Base-by-base conservation (phyloP, 2,888 invertebrate species). In the Julus scanicus region DNA sequence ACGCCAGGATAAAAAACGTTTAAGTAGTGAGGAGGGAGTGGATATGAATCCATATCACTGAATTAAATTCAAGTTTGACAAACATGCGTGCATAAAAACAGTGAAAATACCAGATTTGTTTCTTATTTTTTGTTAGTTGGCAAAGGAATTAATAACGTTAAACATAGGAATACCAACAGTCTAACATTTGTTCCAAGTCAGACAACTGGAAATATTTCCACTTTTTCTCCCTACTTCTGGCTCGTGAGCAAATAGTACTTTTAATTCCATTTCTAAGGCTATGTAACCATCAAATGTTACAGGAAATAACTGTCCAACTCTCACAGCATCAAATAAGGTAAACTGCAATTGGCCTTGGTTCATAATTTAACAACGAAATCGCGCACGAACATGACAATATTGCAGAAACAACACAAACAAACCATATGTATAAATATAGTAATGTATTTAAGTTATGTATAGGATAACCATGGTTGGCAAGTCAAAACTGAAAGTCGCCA, bases 301-400 rank as follows among this genome's bases (percentile, higher is more conserved):
- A 57, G 57, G 17, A 17, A 57, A n/a, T 15, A 57, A n/a, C 57
- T 57, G 57, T 15, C 57, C n/a, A 71, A 71, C 63, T 20, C 9
- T 57, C 20, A 29, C 63, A 8, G 63, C 20, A 20, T 20, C 63
- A 71, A 71, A 71, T 29, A 71, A 29, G 63, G 63, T n/a, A 71
- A 8, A 71, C 20, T 9, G 20, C 63, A 71, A 63, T 17, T 20
- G 63, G 20, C 63, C 63, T 71, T 71, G 63, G 63, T 29, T 20
- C 63, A 20, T 8, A 71, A 71, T 20, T 71, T 71, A 71, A 71
- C 63, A 71, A 71, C 20, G 20, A 71, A 5, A 71, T 71, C 11
- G 29, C 11, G 20, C 63, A 71, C 63, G 63, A 71, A 71, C 63
- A 71, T 71, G 63, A 71, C 63, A 71, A 71, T 71, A 71, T 17